Evolutionary conservation across 2,888 invertebrate genomes (phyloP).

Genomic region (Heteromurus nitidus): DNA sequence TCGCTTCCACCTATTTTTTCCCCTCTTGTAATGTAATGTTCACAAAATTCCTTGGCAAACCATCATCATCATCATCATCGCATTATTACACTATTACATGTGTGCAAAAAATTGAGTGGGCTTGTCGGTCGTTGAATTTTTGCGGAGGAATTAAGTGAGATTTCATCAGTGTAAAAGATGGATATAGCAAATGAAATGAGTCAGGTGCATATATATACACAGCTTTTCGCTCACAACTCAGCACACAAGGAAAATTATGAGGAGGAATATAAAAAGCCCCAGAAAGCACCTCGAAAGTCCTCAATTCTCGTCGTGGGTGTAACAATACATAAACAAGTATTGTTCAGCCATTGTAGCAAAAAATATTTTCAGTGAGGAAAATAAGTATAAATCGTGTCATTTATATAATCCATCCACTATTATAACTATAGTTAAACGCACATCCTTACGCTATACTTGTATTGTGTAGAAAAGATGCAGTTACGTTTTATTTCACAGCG

Average conservation of each 20-base stretch:
- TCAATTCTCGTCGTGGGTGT: not conserved
- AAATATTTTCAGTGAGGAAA: no score
- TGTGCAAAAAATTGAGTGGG: not conserved
- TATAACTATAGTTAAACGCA: not conserved
- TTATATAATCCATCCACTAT: constrained; percentile 1
- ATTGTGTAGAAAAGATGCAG: not conserved
- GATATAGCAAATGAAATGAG: not conserved
- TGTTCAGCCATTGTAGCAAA: not conserved
- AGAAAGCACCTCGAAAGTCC: not conserved
- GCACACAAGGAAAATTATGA: not conserved
- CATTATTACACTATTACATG: constrained; percentile 1
- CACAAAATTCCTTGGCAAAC: constrained; percentile 12
- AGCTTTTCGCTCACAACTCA: not conserved
- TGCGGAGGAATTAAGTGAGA: constrained; percentile 25
- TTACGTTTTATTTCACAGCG: constrained; percentile 10
- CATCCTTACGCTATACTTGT: not conserved
- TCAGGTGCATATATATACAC: not conserved
- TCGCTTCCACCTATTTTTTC: no score
- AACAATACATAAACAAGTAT: not conserved
- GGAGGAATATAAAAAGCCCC: not conserved
- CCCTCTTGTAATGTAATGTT: no score
- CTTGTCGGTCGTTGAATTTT: constrained; percentile 28
- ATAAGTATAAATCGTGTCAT: not conserved
- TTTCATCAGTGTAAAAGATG: not conserved
- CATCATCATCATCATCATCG: not conserved